phyloP scores from a whole-genome alignment of 2,797 vertebrate species.

The Catharus ustulatus region DNA sequence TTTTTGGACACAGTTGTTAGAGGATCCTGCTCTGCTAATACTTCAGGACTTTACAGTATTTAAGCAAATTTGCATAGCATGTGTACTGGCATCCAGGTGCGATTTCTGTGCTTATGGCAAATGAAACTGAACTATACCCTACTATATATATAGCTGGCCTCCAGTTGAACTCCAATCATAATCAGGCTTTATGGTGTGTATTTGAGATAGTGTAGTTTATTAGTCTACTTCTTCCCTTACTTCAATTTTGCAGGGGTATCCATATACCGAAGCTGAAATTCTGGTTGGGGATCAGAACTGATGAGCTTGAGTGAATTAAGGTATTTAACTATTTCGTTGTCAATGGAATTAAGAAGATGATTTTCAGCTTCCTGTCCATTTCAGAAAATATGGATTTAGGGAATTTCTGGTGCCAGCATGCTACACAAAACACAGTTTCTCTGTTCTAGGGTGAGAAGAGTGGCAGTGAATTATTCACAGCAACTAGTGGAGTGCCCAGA shows the following conservation, averaged over 20 bases:
- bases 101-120: background rate
- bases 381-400: background rate
- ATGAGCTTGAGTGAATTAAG: background rate
- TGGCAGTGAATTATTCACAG: constrained; percentile 21
- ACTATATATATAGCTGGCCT: background rate
- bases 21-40: background rate
- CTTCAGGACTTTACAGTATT: background rate
- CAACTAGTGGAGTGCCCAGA: background rate
- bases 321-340: background rate
- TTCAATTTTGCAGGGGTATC: background rate
- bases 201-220: background rate
- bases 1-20: constrained; percentile 15
- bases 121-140: background rate
- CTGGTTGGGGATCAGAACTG: background rate
- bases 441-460: background rate
- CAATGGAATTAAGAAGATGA: background rate
- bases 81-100: background rate
- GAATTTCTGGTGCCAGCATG: background rate
- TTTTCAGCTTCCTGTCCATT: background rate
- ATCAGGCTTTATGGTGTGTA: background rate
- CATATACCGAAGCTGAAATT: background rate
- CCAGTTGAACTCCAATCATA: background rate
- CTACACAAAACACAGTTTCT: background rate
- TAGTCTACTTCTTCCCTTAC: background rate
- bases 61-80: constrained; percentile 1